Percentiles rank a stretch among this genome's conserved stretches.
phyloP scores from a whole-genome alignment of 2,113 vertebrate species.

The Elaphurus davidianus region DNA sequence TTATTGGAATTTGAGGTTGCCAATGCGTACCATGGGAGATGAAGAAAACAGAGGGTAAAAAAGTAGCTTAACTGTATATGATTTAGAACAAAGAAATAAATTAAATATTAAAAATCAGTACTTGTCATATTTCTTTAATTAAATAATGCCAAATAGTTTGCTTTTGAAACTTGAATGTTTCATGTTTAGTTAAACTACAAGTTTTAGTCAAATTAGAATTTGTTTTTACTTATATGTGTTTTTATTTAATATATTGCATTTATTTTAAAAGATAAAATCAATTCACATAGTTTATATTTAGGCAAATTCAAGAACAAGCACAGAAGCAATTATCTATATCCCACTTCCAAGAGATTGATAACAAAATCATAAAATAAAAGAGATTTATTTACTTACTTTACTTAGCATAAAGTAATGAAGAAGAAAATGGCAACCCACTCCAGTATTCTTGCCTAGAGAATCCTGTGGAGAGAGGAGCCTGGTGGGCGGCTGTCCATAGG shows the following conservation, averaged over 20 bases:
- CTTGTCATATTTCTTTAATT: background rate
- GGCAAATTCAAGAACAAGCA: background rate
- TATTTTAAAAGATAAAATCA: conserved; percentile 5
- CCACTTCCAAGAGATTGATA: background rate
- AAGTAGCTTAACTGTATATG: background rate
- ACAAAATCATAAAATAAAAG: background rate
- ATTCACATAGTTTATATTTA: background rate
- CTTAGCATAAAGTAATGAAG: background rate
- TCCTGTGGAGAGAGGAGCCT: background rate
- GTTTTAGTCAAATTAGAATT: background rate
- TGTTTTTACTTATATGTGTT: background rate
- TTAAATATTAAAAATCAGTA: background rate
- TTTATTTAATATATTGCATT: background rate
- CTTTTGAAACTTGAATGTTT: background rate
- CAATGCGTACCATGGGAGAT: background rate
- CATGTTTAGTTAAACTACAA: background rate
- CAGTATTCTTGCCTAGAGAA: background rate
- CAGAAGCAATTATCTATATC: background rate
- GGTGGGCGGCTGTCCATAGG: background rate
- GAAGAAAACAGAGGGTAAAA: background rate
- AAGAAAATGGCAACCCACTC: background rate
- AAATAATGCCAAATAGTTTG: background rate
- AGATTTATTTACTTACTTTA: background rate
- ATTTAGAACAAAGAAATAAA: background rate
- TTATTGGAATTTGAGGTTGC: background rate